Base-by-base conservation (phyloP, 2,888 invertebrate species). In the Polymixis lichenea region DNA sequence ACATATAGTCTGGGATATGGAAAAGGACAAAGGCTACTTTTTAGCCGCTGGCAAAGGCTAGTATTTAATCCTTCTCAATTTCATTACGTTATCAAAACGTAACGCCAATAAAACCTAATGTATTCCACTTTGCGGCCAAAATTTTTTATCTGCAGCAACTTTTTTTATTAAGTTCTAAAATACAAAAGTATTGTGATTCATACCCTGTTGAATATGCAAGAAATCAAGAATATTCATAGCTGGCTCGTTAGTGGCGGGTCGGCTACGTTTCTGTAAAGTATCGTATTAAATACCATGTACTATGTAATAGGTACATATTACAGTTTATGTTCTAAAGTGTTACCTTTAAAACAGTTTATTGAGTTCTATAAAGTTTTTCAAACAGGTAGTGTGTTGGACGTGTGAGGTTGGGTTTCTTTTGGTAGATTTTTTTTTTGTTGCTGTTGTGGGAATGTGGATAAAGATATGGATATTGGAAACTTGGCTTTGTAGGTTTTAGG, bases 201-300 rank as follows among this genome's bases (percentile, higher is more conserved):
- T 94, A 91, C 92, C 91, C 93, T 92, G 92, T 90, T 95, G 95
- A 95, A 95, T 95, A 95, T 95, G 91, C 95, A 94, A 91, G 90
- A 86, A 91, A 89, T 91, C 76, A 88, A 87, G 93, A 94, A 94
- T 95, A 95, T 95, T 95, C 95, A 95, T 95, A 91, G 92, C 91
- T 83, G 89, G 90, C 94, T 95, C 95, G 95, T 95, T 95, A 95
- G 93, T 91, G 88, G 88, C 89, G 91, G 92, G 91, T 88, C 90
- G 92, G 83, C 87, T 89, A 90, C 92, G 90, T 92, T 94, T 92
- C 92, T 91, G 91, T 89, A 93, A 94, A 94, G 90, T 93, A 91
- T 90, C 72, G 86, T 84, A 87, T 88, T 89, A 89, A 89, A 67
- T 77, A 75, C 69, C 68, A 70, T 69, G 62, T 75, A 69, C 83